Base-by-base conservation (phyloP, 2,797 vertebrate species). In the Crocodylus rhombifer region DNA sequence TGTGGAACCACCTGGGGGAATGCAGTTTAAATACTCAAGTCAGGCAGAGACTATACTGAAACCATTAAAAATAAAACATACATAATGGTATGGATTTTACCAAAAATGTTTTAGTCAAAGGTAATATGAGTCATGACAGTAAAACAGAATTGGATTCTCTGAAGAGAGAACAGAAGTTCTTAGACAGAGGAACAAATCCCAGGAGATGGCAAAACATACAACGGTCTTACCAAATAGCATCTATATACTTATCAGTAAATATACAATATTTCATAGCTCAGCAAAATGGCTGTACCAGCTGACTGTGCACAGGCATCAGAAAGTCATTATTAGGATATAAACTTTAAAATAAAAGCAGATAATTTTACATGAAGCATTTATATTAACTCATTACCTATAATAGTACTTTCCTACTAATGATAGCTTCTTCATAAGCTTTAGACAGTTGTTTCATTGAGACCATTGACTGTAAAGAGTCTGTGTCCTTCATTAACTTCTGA, bases 401-500 rank as follows among this genome's bases (percentile, higher is more conserved):
- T 51, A 85, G 65, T 87, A 84, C 91, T 91, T 91, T 92, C 63
- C 76, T 87, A 80, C 87, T 93, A 85, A 91, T 86, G 91, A 83
- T 94, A 94, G 81, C 88, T 94, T 95, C 87, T 91, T 91, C 51
- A 28, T 85, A 56, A 91, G 89, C 93, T 96, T 74, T 83, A 89
- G 94, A 84, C 23, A 77, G 86, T 95, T 91, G 73, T 92, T 96
- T 93, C 88, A 81, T 58, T 87, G 87, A 96, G 91, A 93, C 95
- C 82, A 92, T 85, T 86, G 77, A 78, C 94, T 71, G 11, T 86
- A 85, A 96, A 94, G 95, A 92, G 83, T 89, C 78, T 87, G 83
- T 86, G 90, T 94, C 89, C 94, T 88, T 90, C 81, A 87, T 94
- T 95, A 96, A 96, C 92, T 97, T 90, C 86, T 91, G 87, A 56